Conservation (phyloP, 2,888 invertebrate species). For the Deilephila elpenor region DNA sequence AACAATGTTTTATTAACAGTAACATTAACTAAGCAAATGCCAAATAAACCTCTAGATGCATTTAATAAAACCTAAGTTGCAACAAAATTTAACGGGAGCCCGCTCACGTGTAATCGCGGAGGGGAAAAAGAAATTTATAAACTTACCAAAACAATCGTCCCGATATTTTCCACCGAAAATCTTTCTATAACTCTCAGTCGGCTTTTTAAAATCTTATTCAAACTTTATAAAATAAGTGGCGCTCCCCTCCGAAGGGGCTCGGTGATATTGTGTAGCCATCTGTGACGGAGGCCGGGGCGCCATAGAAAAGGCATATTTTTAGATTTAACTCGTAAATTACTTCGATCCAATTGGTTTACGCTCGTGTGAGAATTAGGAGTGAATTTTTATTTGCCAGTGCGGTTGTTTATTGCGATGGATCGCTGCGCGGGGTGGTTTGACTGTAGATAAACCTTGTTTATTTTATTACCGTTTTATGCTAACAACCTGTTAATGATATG, state of each 20-base stretch:
- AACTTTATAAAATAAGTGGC: slow-evolving; percentile 82
- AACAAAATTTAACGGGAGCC: slow-evolving; percentile 36
- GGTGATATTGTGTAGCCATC: slow-evolving; percentile 81
- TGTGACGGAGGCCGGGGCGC: slow-evolving; percentile 75
- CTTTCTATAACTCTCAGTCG: slow-evolving; percentile 65
- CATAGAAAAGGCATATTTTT: slow-evolving; percentile 83
- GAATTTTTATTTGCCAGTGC: slow-evolving; percentile 73
- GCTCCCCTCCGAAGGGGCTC: slow-evolving; percentile 72
- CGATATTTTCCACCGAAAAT: slow-evolving; percentile 59
- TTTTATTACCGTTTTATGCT: slow-evolving; percentile 27
- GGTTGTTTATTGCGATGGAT: slow-evolving; percentile 65
- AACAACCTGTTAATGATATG: slow-evolving; percentile 18
- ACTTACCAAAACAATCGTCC: slow-evolving; percentile 57
- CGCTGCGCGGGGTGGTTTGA: slow-evolving; percentile 33
- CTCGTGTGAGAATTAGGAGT: slow-evolving; percentile 79
- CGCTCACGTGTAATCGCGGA: slow-evolving; percentile 34
- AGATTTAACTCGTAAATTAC: slow-evolving; percentile 84
- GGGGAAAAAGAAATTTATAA: slow-evolving; percentile 50
- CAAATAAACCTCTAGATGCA: neutral
- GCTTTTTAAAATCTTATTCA: slow-evolving; percentile 84
- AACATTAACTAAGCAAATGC: neutral
- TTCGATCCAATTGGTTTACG: slow-evolving; percentile 81
- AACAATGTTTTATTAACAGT: neutral
- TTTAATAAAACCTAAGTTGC: neutral
- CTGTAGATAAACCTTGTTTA: slow-evolving; percentile 32